These are phyloP conservation scores for Lucifuga dentata DNA, from an alignment of 2,113 vertebrate genomes.

Conservation along the genomic window DNA sequence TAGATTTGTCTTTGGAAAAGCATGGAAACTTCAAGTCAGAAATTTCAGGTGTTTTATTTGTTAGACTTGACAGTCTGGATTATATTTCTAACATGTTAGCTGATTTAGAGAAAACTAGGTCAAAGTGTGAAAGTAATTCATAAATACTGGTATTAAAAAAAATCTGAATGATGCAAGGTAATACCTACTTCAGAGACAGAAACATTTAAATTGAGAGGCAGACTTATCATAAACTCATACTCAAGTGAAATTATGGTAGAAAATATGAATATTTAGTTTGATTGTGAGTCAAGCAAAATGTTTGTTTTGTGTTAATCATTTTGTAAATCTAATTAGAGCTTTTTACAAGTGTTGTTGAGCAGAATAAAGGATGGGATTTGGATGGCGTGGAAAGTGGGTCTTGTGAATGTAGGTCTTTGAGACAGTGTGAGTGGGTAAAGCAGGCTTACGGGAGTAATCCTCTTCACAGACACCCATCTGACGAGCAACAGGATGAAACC, in stretches of 20 bases:
- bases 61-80: too few relatives aligned
- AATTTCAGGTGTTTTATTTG: too few relatives aligned
- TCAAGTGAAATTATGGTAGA: too few relatives aligned
- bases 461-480: conserved; percentile 84
- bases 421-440: conserved; percentile 79
- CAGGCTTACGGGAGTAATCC: conserved; percentile 85
- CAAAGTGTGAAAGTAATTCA: too few relatives aligned
- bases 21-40: too few relatives aligned
- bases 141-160: too few relatives aligned
- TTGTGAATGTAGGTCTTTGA: conserved; percentile 83
- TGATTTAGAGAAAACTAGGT: too few relatives aligned
- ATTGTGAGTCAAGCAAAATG: neutral
- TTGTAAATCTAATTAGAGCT: conserved; percentile 26
- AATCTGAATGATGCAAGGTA: neutral
- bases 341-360: conserved; percentile 18
- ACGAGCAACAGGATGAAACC: conserved; percentile 75
- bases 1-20: too few relatives aligned
- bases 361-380: conserved; percentile 32
- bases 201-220: neutral
- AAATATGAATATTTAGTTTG: too few relatives aligned
- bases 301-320: neutral
- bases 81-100: too few relatives aligned
- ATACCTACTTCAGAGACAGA: neutral
- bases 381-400: conserved; percentile 73
- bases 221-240: too few relatives aligned